Conservation (phyloP, 2,113 vertebrate species). For the Apus apus region DNA sequence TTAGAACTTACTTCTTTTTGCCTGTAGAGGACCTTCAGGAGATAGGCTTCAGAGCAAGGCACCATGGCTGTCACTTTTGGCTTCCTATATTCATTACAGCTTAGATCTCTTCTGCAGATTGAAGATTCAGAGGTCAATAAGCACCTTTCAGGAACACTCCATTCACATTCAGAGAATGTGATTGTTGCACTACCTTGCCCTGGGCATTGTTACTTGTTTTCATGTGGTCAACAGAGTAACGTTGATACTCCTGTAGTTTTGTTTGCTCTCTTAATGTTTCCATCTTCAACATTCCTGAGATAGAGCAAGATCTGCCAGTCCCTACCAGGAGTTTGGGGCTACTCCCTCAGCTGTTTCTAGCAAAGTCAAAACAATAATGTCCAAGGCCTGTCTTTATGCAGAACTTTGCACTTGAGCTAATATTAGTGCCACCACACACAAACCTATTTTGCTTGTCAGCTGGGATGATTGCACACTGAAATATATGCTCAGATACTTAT, state of each 20-base stretch:
- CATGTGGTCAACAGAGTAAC: not conserved
- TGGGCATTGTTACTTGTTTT: not conserved
- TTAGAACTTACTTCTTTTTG: not conserved
- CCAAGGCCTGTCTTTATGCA: not conserved
- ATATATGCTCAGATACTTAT: not conserved
- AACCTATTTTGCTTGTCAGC: not conserved
- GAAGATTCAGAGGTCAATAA: not conserved
- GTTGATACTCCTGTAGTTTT: not conserved
- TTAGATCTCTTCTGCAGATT: not conserved
- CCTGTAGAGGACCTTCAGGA: not conserved
- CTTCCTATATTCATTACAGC: not conserved
- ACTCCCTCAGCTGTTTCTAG: not conserved
- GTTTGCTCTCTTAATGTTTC: not conserved
- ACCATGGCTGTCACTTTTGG: not conserved
- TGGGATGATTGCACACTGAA: not conserved
- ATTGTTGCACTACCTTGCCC: not conserved
- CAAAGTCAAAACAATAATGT: not conserved
- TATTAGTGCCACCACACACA: not conserved
- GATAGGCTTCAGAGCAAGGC: not conserved
- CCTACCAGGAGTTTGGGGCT: not conserved
- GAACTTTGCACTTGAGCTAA: not conserved
- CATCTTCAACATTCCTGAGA: not conserved
- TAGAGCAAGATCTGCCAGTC: not conserved
- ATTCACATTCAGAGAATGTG: not conserved
- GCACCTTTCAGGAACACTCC: not conserved